These are phyloP conservation scores for Solenodon paradoxus DNA, from an alignment of 2,113 vertebrate genomes.

Conservation along the genomic window DNA sequence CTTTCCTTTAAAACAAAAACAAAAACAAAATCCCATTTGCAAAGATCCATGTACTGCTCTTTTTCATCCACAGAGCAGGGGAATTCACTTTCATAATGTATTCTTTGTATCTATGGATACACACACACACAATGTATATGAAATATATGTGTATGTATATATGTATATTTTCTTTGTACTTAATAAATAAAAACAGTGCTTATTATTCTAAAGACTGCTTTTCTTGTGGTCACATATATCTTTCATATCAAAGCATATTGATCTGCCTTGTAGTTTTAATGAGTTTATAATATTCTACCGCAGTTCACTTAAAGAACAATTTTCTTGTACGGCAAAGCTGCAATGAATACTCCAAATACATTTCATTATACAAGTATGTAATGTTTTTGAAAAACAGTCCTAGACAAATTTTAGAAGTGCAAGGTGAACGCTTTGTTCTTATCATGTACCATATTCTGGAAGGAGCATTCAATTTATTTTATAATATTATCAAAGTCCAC, in stretches of 20 bases:
- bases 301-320: too few relatives aligned
- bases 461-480: not conserved
- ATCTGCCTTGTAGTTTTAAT: not conserved
- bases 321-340: not conserved
- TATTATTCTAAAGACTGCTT: not conserved
- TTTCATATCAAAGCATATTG: not conserved
- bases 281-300: not conserved
- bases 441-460: accelerated
- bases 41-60: accelerated
- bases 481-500: not conserved
- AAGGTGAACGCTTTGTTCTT: not conserved
- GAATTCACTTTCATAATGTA: not conserved
- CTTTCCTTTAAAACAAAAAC: too few relatives aligned
- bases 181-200: not conserved
- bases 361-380: not conserved
- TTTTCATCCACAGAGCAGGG: not conserved
- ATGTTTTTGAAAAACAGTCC: not conserved
- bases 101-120: not conserved
- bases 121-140: too few relatives aligned
- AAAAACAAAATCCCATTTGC: not conserved
- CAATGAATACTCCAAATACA: too few relatives aligned
- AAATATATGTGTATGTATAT: too few relatives aligned
- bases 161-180: not conserved
- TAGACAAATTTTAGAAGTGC: not conserved
- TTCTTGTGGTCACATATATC: not conserved